Percentiles rank a stretch among this genome's conserved stretches.
phyloP scores from a whole-genome alignment of 1,140 invertebrate genomes.

The Caligus rogercresseyi region DNA sequence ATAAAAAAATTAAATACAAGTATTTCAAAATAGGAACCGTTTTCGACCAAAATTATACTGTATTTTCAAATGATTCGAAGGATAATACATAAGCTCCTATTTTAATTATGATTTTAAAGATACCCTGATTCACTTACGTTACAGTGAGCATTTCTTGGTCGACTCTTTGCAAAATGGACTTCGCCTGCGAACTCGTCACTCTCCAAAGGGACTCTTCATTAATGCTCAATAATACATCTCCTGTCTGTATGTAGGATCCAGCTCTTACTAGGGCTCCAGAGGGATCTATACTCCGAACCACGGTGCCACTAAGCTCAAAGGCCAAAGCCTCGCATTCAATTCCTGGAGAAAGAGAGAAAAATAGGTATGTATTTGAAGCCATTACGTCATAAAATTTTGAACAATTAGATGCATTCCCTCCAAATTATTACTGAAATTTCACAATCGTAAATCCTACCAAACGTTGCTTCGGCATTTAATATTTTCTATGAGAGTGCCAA shows the following conservation, averaged over 20 bases:
- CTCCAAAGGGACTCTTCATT: constrained; percentile 46
- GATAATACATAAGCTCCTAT: too few species aligned
- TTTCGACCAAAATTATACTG: too few species aligned
- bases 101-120: not conserved
- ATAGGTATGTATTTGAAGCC: constrained; percentile 32
- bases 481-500: too few species aligned
- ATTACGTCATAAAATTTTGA: too few species aligned
- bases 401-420: too few species aligned
- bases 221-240: constrained; percentile 35
- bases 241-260: constrained; percentile 35
- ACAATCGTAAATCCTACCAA: too few species aligned
- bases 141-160: not conserved
- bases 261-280: constrained; percentile 39
- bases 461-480: too few species aligned
- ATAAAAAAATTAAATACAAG: too few species aligned
- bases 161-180: constrained; percentile 39
- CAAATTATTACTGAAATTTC: too few species aligned
- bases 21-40: too few species aligned
- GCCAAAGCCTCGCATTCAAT: constrained; percentile 38
- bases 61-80: too few species aligned
- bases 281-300: constrained; percentile 36
- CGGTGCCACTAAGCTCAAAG: constrained; percentile 44
- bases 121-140: not conserved
- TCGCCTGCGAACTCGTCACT: constrained; percentile 42
- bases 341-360: constrained; percentile 31